Evolutionary conservation across 2,113 vertebrate species (phyloP), one percentile per base, ranked within the genome.

Genomic region (Aix galericulata): DNA sequence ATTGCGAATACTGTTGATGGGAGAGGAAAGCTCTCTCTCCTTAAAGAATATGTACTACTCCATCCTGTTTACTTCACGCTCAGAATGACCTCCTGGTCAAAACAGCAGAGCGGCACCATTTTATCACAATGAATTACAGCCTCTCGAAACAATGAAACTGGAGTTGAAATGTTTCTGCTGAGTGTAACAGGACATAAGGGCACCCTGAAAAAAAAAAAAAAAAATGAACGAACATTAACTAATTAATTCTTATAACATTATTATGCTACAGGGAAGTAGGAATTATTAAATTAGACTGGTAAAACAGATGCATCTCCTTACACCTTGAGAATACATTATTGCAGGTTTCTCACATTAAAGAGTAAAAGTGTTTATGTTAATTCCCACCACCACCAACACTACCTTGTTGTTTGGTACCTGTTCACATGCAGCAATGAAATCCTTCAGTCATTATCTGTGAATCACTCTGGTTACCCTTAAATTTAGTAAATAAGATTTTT

Each of bases 401-500:
- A 38, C 52, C 44, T 81, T 85, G 21, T 42, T 84, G 40, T 40
- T 40, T 40, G 17, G 32, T 59, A 68, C 13, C 17, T 59, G 26
- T 85, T 95, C 72, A 91, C 59, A 88, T 75, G 77, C 52, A 92
- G 74, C 77, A 88, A 85, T 18, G 0, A 86, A 94, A 90, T 8
- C 13, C n/a, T 81, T 80, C 36, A 10, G 60, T 94, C 62, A 67
- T 93, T 91, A 91, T 58, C 73, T 87, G 36, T 83, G 36, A 89
- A 93, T 74, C 52, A 82, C 62, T 95, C 94, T 77, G 38, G 69
- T 86, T 77, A 96, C 34, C 76, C 90, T 79, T 95, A 60, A 88
- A 93, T 93, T 95, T 95, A 91, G 82, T 80, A 94, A 91, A 94
- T 59, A 93, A 89, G 53, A 26, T 93, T 55, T 92, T 91, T 95